Evolutionary conservation across 1,140 invertebrate species (phyloP).

Genomic region (Daktulosphaira vitifoliae): DNA sequence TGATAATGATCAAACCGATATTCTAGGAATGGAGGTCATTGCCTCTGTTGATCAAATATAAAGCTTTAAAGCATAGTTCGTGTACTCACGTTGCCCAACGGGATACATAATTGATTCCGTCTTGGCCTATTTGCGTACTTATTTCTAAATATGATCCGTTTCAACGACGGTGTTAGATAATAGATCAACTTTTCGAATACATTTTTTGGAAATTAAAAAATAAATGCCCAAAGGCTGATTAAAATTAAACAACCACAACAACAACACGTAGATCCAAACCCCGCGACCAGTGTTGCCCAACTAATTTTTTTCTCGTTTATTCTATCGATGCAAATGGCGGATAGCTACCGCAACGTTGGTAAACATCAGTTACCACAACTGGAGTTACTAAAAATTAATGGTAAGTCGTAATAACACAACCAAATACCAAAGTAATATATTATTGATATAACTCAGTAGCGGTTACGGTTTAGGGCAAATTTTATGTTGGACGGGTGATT

Average conservation of each 20-base stretch:
- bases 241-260: conserved; percentile 10
- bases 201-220: conserved; percentile 7
- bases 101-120: conserved; percentile 46
- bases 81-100: conserved; percentile 50
- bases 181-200: conserved; percentile 5
- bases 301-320: conserved; percentile 6
- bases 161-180: neutral
- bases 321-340: conserved; percentile 22
- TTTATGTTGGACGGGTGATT: neutral
- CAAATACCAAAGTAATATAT: no score
- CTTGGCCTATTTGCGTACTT: no score
- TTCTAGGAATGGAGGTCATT: conserved; percentile 30
- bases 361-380: conserved; percentile 10
- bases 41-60: conserved; percentile 25
- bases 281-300: conserved; percentile 28
- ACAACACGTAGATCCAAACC: conserved; percentile 13
- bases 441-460: no score
- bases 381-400: no score
- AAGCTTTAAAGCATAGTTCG: neutral
- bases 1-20: no score
- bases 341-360: neutral
- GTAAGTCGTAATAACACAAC: no score
- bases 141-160: no score
- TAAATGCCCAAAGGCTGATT: conserved; percentile 1
- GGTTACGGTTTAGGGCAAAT: no score